A percentile compares a stretch with the other conserved stretches of the same genome.
phyloP scores from a whole-genome alignment of 1,140 invertebrate species.

The Drosophila parabipectinata region DNA sequence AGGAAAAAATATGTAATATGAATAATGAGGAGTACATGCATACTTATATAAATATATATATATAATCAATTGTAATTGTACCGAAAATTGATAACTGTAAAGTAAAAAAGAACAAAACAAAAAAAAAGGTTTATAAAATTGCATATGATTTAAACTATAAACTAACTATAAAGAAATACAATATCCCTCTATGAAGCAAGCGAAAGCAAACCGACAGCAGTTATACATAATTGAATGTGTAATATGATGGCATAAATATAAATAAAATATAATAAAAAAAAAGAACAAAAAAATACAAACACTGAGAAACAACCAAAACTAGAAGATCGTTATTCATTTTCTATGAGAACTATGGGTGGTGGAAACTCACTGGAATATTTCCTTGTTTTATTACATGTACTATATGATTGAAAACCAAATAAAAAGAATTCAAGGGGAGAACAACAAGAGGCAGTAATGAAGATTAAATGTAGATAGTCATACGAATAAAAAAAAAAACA shows the following conservation, averaged over 20 bases:
- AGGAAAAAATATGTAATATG: constrained; percentile 51
- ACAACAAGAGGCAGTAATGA: constrained; percentile 37
- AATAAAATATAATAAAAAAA: constrained; percentile 60
- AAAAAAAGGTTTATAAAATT: constrained; percentile 67
- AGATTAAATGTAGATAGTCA: constrained; percentile 65
- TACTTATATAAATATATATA: constrained; percentile 48
- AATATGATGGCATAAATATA: constrained; percentile 65
- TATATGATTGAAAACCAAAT: constrained; percentile 59
- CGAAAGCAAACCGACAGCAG: constrained; percentile 51
- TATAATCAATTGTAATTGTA: constrained; percentile 68
- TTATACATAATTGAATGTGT: constrained; percentile 63
- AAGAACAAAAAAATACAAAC: constrained; percentile 56
- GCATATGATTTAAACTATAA: constrained; percentile 73
- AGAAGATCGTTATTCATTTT: constrained; percentile 45
- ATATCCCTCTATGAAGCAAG: constrained; percentile 65
- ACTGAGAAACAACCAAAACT: constrained; percentile 58
- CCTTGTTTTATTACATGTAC: constrained; percentile 63
- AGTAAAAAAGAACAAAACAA: constrained; percentile 46
- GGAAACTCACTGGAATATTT: constrained; percentile 41
- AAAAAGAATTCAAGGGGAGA: constrained; percentile 38
- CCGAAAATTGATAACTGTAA: constrained; percentile 78
- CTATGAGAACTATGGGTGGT: neutral
- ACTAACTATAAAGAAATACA: constrained; percentile 73
- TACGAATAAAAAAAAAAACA: constrained; percentile 31
- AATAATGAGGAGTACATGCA: constrained; percentile 39